Conservation (phyloP, 2,113 vertebrate species). For the Lophius piscatorius region DNA sequence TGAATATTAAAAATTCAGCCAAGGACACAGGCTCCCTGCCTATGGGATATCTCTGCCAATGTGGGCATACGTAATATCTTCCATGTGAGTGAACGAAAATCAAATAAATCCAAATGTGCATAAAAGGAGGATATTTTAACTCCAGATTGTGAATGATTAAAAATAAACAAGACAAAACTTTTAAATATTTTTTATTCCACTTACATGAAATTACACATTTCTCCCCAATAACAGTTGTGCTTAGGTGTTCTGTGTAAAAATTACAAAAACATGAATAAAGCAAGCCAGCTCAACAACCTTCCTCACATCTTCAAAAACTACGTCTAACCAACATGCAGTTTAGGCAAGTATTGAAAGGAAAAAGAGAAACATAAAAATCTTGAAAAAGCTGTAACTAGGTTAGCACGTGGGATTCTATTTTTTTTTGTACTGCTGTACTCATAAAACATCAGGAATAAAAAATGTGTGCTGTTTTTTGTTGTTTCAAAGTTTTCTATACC, state of each 20-base stretch:
- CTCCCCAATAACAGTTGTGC: conserved; percentile 71
- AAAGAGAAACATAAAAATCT: conserved; percentile 46
- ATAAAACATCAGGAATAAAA: conserved; percentile 64
- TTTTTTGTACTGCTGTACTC: conserved; percentile 53
- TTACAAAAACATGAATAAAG: conserved; percentile 68
- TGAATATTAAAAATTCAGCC: no score
- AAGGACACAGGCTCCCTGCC: no score
- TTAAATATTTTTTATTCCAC: conserved; percentile 71
- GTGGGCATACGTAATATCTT: no score
- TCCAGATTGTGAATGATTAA: no score
- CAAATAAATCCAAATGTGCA: no score
- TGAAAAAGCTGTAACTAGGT: conserved; percentile 66
- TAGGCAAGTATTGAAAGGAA: conserved; percentile 70
- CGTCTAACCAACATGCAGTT: conserved; percentile 73
- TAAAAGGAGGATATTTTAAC: no score
- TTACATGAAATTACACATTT: conserved; percentile 77
- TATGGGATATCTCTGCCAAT: no score
- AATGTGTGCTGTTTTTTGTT: conserved; percentile 64
- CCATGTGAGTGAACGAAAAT: no score
- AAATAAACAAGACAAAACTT: conserved; percentile 17
- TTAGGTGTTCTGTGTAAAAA: conserved; percentile 75
- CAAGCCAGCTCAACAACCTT: conserved; percentile 55
- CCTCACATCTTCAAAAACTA: conserved; percentile 59
- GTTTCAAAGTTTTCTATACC: conserved; percentile 60
- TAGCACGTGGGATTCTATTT: conserved; percentile 42